Evolutionary conservation across 2,113 vertebrate species (phyloP).

Genomic region (Myotis brandtii): DNA sequence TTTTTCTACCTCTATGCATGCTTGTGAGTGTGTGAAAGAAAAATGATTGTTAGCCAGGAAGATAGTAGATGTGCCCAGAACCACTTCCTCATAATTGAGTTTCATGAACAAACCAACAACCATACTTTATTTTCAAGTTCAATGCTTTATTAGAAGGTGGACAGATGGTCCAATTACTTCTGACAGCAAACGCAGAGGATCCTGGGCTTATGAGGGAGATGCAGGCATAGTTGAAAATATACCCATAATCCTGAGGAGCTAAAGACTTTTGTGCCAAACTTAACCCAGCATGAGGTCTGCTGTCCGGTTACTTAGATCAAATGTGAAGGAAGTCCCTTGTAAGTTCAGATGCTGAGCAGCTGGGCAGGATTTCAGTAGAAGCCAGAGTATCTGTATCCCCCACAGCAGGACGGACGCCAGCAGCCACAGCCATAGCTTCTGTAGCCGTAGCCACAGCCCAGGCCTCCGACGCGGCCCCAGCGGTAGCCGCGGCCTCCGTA

Average conservation of each 20-base stretch:
- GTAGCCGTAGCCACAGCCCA: neutral
- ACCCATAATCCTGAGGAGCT: neutral
- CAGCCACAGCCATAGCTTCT: fast-evolving
- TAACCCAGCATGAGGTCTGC: neutral
- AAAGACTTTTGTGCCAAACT: neutral
- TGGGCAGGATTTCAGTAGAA: neutral
- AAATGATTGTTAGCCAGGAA: neutral
- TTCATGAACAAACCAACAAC: neutral
- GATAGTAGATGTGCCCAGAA: neutral
- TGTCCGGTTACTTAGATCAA: neutral
- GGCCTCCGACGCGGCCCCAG: neutral
- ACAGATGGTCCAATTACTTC: neutral
- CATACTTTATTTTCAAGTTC: neutral
- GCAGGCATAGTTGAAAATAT: neutral
- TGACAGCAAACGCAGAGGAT: neutral
- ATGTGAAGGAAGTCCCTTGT: neutral
- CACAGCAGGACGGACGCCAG: neutral
- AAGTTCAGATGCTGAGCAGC: neutral
- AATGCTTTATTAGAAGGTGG: neutral
- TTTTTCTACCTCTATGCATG: neutral
- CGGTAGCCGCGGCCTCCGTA: neutral
- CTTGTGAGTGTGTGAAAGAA: neutral
- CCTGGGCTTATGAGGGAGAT: neutral
- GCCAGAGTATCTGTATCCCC: neutral
- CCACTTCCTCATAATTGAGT: neutral